phyloP scores from a whole-genome alignment of 2,797 vertebrate genomes.

The Chaetodon trifasciatus region DNA sequence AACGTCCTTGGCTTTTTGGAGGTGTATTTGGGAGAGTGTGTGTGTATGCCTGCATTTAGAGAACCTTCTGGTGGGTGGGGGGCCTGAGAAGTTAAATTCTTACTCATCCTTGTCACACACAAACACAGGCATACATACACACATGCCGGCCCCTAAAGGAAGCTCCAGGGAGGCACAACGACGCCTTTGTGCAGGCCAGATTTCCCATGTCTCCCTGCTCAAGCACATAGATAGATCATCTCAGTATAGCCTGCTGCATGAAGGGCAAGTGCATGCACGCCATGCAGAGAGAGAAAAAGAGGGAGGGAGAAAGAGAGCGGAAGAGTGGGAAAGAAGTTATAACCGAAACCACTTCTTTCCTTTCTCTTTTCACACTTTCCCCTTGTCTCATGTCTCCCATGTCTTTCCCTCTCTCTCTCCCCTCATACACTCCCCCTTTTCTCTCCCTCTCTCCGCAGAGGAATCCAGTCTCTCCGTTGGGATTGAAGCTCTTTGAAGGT shows the following conservation, averaged over 20 bases:
- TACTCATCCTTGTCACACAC: constrained; percentile 72
- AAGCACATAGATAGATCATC: constrained; percentile 82
- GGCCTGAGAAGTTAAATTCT: constrained; percentile 68
- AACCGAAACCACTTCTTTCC: constrained; percentile 64
- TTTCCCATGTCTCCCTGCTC: constrained; percentile 81
- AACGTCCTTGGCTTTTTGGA: constrained; percentile 66
- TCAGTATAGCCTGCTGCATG: constrained; percentile 74
- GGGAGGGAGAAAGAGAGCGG: constrained; percentile 49
- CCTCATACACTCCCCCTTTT: constrained; percentile 58
- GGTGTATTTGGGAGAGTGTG: constrained; percentile 42
- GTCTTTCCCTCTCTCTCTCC: constrained; percentile 53
- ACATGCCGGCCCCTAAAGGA: constrained; percentile 68
- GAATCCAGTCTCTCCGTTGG: constrained; percentile 81
- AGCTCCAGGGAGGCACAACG: constrained; percentile 80
- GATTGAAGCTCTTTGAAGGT: constrained; percentile 86
- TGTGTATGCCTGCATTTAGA: constrained; percentile 24
- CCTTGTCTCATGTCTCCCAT: constrained; percentile 61
- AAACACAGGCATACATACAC: constrained; percentile 51
- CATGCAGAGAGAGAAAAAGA: constrained; percentile 45
- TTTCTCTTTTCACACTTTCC: constrained; percentile 72
- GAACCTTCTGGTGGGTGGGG: constrained; percentile 48
- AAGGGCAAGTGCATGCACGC: constrained; percentile 86
- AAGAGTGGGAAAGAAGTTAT: constrained; percentile 65
- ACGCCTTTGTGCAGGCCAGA: constrained; percentile 80
- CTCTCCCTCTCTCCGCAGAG: constrained; percentile 74